Evolutionary conservation across 2,797 vertebrate species (phyloP).

Genomic region (Vespertilio murinus): DNA sequence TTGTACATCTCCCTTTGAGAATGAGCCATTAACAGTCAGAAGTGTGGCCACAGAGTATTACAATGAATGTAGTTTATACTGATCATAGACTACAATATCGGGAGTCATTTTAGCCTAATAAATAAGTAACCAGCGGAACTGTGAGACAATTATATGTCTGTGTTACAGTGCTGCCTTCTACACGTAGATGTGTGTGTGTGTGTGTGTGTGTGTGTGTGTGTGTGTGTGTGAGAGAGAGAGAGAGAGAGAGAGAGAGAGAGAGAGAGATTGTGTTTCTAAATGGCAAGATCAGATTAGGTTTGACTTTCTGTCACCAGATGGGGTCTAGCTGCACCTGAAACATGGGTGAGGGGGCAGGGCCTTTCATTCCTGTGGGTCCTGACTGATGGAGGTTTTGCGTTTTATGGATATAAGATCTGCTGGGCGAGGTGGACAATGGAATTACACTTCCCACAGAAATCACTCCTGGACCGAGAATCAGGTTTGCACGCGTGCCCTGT

Average conservation of each 20-base stretch:
- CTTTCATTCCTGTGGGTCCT: slow-evolving; percentile 82
- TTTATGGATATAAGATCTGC: slow-evolving; percentile 76
- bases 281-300: slow-evolving; percentile 82
- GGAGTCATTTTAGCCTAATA: slow-evolving; percentile 63
- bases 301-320: slow-evolving; percentile 80
- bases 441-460: slow-evolving; percentile 79
- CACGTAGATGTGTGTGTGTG: slow-evolving; percentile 66
- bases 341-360: slow-evolving; percentile 75
- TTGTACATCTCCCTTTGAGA: not conserved
- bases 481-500: slow-evolving; percentile 71
- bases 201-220: slow-evolving; percentile 66
- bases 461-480: slow-evolving; percentile 80
- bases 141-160: slow-evolving; percentile 48
- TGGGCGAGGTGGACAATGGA: slow-evolving; percentile 72
- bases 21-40: not conserved
- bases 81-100: slow-evolving; percentile 54
- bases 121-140: slow-evolving; percentile 52
- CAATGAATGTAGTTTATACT: slow-evolving; percentile 42
- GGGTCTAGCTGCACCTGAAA: slow-evolving; percentile 74
- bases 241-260: no score
- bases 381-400: slow-evolving; percentile 72
- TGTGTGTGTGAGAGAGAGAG: no score
- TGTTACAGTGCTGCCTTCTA: slow-evolving; percentile 45
- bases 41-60: not conserved
- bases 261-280: slow-evolving; percentile 72